Evolutionary conservation across 2,797 vertebrate genomes (phyloP).

Genomic region (Pristis pectinata): DNA sequence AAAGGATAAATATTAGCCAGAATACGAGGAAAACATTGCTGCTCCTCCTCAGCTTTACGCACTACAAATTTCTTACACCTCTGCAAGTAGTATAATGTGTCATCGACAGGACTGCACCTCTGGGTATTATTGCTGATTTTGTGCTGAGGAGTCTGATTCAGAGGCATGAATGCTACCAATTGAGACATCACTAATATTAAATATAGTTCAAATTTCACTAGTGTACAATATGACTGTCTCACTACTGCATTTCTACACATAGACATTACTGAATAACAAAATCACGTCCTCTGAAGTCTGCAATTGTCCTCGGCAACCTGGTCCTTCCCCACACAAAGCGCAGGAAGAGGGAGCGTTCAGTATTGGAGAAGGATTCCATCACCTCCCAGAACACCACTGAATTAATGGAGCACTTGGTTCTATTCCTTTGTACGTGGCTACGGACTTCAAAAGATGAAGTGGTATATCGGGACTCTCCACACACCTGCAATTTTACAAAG

Average conservation of each 20-base stretch:
- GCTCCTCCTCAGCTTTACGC: too few relatives aligned
- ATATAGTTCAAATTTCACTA: background rate
- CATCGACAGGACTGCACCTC: too few relatives aligned
- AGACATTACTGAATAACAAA: conserved; percentile 84
- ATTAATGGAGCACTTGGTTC: conserved; percentile 84
- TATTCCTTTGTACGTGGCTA: conserved; percentile 93
- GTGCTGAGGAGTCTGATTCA: background rate
- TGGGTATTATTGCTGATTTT: too few relatives aligned
- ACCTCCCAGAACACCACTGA: conserved; percentile 99
- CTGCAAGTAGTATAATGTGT: too few relatives aligned
- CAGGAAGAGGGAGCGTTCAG: conserved; percentile 91
- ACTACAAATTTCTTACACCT: too few relatives aligned
- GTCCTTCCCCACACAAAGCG: conserved; percentile 97
- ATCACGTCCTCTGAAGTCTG: conserved; percentile 93
- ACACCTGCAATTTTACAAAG: conserved; percentile 65
- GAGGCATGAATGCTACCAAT: background rate
- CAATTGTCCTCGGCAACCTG: conserved; percentile 89
- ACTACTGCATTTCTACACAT: background rate
- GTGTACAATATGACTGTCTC: background rate
- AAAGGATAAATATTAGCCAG: too few relatives aligned
- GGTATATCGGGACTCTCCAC: conserved; percentile 97
- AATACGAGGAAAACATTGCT: too few relatives aligned
- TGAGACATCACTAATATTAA: background rate
- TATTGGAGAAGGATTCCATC: conserved; percentile 98
- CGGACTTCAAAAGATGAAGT: conserved; percentile 90